phyloP scores from a whole-genome alignment of 1,140 invertebrate species.

The Orussus abietinus region DNA sequence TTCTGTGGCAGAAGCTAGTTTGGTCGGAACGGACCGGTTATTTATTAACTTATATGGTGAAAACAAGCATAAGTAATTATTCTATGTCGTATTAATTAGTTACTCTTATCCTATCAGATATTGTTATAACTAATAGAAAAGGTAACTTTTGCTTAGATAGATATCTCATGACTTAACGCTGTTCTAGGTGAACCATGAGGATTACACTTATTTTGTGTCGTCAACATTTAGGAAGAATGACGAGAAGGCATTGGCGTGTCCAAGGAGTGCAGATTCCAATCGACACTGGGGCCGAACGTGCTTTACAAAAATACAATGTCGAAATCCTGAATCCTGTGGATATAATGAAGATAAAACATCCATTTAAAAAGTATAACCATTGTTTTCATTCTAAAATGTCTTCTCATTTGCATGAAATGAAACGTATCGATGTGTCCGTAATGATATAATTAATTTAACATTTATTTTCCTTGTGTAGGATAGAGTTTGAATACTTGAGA shows the following conservation, averaged over 20 bases:
- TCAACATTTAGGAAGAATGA: conserved; percentile 67
- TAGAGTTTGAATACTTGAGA: conserved; percentile 14
- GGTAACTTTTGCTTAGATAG: too few relatives aligned
- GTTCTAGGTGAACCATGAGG: too few relatives aligned
- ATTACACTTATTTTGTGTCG: conserved; percentile 58
- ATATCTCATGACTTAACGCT: too few relatives aligned
- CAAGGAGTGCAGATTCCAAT: conserved; percentile 57
- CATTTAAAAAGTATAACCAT: conserved; percentile 15
- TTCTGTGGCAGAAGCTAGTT: too few relatives aligned
- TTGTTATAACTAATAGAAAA: too few relatives aligned
- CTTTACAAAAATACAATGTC: conserved; percentile 41
- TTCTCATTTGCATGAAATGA: conserved; percentile 1
- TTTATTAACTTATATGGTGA: too few relatives aligned
- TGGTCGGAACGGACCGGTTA: too few relatives aligned
- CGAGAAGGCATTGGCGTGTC: conserved; percentile 63
- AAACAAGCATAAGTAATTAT: too few relatives aligned
- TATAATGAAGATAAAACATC: conserved; percentile 7
- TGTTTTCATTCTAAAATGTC: conserved; percentile 12
- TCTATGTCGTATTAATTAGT: too few relatives aligned
- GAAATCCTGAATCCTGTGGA: conserved; percentile 8
- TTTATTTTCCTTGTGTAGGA: conserved; percentile 15
- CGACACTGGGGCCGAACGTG: conserved; percentile 52
- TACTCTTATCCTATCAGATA: too few relatives aligned
- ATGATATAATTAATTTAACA: conserved; percentile 8
- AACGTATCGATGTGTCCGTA: conserved; percentile 6